phyloP scores from a whole-genome alignment of 2,797 vertebrate species.

The Ataeniobius toweri region DNA sequence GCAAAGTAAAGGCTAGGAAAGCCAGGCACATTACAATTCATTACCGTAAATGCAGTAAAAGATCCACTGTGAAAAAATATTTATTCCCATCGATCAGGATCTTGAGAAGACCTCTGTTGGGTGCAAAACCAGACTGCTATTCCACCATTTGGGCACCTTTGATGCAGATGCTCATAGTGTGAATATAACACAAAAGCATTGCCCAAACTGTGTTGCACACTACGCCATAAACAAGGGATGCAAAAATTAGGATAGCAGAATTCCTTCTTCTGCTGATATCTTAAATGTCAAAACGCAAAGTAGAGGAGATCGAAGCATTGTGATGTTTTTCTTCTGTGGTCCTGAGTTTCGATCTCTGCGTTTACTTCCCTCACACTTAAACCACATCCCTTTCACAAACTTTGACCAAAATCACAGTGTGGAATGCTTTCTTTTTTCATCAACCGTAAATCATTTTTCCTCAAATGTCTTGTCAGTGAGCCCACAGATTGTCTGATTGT shows the following conservation, averaged over 20 bases:
- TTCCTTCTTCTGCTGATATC: neutral
- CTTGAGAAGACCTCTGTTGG: neutral
- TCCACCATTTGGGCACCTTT: neutral
- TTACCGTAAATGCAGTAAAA: neutral
- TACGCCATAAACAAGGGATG: neutral
- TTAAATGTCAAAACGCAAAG: constrained; percentile 16
- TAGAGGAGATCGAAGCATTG: constrained; percentile 24
- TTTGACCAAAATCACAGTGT: constrained; percentile 56
- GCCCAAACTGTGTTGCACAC: neutral
- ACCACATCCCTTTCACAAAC: constrained; percentile 77
- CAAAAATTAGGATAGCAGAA: neutral
- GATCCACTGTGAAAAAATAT: neutral
- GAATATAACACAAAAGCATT: neutral
- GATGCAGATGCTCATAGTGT: neutral
- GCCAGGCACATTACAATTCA: neutral
- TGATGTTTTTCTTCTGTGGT: constrained; percentile 59
- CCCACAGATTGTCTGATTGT: neutral
- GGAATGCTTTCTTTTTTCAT: constrained; percentile 25
- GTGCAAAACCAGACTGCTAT: too few species aligned
- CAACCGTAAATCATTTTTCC: constrained; percentile 22
- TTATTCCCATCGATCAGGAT: neutral
- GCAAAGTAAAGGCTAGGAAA: neutral
- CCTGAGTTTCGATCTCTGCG: constrained; percentile 68
- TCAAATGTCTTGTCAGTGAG: neutral
- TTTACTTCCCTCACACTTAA: constrained; percentile 74